Evolutionary conservation across 2,797 vertebrate species (phyloP), one percentile per base, ranked within the genome.

Genomic region (Bufotes viridis): DNA sequence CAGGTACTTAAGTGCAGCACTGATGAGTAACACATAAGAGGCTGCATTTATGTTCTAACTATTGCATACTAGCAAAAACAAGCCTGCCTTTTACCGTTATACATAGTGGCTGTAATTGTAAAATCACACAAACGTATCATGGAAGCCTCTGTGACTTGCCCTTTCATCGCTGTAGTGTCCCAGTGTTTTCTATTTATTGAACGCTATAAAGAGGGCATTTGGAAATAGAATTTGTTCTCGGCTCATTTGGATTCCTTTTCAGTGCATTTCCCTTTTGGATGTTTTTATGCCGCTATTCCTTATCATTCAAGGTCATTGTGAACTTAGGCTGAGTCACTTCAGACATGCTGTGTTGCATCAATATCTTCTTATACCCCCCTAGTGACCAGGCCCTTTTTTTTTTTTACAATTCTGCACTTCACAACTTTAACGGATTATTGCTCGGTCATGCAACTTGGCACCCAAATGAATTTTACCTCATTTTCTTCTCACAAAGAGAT

Each of bases 1-100:
- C 78, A 81, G 49, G 26, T 34, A 74, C 81, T 88, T 86, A 84
- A 78, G 18, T 67, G 61, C 49, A n/a, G 69, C 65, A 55, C 42
- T 34, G 65, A 78, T 74, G 75, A 69, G 63, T 84, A 83, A 85
- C 76, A 79, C 82, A 80, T 26, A 74, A 81, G n/a, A 75, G 79
- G 70, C 51, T 65, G 53, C 72, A 74, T 81, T 87, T 72, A 49
- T 57, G 22, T 14, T 49, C 51, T 51, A 81, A 53, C 63, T 74
- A 63, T 74, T 61, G 75, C 55, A 53, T 70, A 58, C 20, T 81
- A 53, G 65, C 65, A 34, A 70, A 69, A 76, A 65, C 42, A 80
- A 51, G 61, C 26, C n/a, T 85, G 55, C 74, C 42, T 65, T 29
- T 69, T 72, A 57, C 8, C 53, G 58, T 24, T 18, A 13, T 49